These are phyloP conservation scores for Chelonus insularis DNA, from an alignment of 1,140 invertebrate genomes.

Conservation along the genomic window DNA sequence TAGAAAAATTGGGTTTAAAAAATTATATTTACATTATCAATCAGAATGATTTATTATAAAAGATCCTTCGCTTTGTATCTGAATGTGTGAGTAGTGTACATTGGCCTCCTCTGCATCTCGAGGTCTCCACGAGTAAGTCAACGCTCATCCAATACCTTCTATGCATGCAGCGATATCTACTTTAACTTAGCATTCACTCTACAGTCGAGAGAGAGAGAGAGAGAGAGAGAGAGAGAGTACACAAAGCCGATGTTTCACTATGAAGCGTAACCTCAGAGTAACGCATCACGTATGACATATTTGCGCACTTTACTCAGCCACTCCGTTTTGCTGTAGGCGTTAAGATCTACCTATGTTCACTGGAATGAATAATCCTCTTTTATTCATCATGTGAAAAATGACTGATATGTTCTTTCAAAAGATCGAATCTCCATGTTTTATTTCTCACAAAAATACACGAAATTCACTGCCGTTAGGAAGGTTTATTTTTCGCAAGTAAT, in stretches of 20 bases:
- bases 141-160: neutral
- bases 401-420: neutral
- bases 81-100: neutral
- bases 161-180: neutral
- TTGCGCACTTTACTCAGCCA: neutral
- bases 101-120: slow-evolving; percentile 4
- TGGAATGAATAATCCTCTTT: neutral
- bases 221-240: neutral
- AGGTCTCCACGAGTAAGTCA: neutral
- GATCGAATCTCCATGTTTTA: neutral
- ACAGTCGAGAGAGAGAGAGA: neutral
- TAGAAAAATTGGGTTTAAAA: no score
- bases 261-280: neutral
- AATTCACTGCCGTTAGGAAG: no score
- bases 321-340: neutral
- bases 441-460: no score
- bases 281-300: neutral
- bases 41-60: neutral
- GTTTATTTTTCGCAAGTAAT: no score
- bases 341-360: neutral
- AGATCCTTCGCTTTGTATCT: neutral
- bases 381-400: neutral
- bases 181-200: neutral
- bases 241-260: neutral
- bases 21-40: no score